Base-by-base conservation (phyloP, 2,888 invertebrate genomes). In the Micropterix aruncella region DNA sequence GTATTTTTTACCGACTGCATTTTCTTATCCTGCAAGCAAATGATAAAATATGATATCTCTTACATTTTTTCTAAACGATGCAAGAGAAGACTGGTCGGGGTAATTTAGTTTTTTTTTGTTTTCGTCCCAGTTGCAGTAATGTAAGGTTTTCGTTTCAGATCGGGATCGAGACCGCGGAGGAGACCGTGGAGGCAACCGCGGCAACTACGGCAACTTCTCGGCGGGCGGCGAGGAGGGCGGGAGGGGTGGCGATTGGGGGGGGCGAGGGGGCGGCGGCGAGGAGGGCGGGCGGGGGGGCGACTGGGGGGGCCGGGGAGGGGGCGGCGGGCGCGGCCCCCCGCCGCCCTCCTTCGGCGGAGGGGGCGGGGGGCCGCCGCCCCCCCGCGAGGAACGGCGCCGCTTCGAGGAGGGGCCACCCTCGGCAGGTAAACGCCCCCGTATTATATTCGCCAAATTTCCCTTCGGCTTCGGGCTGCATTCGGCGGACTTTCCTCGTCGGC, bases 401-500 rank as follows among this genome's bases (percentile, higher is more conserved):
- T n/a, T n/a, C 27, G 12, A 12, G 27, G 27, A 27, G 27, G 12
- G 12, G 27, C 27, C 40, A n/a, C 44, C 44, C 2, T 27, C 27
- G 12, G 79, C 83, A 46, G 76, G 83, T 44, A 84, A 82, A 52
- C 76, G 95, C 60, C 92, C 91, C 51, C n/a, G n/a, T n/a, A n/a
- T n/a, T n/a, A n/a, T n/a, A n/a, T n/a, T n/a, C n/a, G n/a, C n/a
- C n/a, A n/a, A n/a, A n/a, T n/a, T n/a, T n/a, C n/a, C n/a, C n/a
- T n/a, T n/a, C n/a, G n/a, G n/a, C n/a, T n/a, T n/a, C n/a, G n/a
- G n/a, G n/a, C n/a, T n/a, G n/a, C n/a, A n/a, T n/a, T n/a, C n/a
- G n/a, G n/a, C n/a, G n/a, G n/a, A n/a, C n/a, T n/a, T n/a, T n/a
- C n/a, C n/a, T n/a, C n/a, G n/a, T n/a, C n/a, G n/a, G n/a, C n/a